Base-by-base conservation (phyloP, 2,113 vertebrate genomes). In the Dipodomys merriami region DNA sequence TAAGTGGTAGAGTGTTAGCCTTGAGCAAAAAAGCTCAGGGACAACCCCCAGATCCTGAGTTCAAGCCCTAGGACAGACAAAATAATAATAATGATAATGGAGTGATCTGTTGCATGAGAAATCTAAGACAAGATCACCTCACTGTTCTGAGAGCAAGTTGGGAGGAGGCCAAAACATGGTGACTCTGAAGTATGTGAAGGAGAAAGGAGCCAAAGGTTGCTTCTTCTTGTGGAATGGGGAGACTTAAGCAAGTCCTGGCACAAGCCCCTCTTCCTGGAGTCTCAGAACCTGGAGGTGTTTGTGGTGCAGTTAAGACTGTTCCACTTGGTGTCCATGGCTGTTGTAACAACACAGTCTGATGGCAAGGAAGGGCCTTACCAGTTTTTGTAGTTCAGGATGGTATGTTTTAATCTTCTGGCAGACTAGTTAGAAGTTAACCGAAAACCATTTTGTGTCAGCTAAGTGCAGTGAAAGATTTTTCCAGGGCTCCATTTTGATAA, bases 401-500 rank as follows among this genome's bases (percentile, higher is more conserved):
- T 49, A 27, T 57, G 23, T 95, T 44, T 86, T 73, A 46, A 72
- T 90, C 68, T 81, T 62, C 9, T 11, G 18, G 53, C 0, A 79
- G 44, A 44, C 53, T 65, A 53, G 4, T 88, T 77, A 64, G 89
- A 69, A 83, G 10, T 49, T 69, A 86, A 11, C 15, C 1, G 39
- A 6, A 39, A 39, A 39, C 27, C 13, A 5, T 86, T 77, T 85
- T 74, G 49, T 53, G 33, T 84, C 57, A 25, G 53, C 33, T 81
- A 6, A 12, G 7, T 22, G 22, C 30, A 78, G 49, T 60, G 65
- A 78, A n/a, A 23, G 30, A 35, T 68, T 87, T 82, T n/a, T 18
- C 29, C 35, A 23, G 35, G 44, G n/a, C 35, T 93, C 65, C 27
- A 23, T 82, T 91, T 93, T 90, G 79, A 74, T 84, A 29, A 30